phyloP scores from a whole-genome alignment of 2,113 vertebrate species.

The Peromyscus polionotus region DNA sequence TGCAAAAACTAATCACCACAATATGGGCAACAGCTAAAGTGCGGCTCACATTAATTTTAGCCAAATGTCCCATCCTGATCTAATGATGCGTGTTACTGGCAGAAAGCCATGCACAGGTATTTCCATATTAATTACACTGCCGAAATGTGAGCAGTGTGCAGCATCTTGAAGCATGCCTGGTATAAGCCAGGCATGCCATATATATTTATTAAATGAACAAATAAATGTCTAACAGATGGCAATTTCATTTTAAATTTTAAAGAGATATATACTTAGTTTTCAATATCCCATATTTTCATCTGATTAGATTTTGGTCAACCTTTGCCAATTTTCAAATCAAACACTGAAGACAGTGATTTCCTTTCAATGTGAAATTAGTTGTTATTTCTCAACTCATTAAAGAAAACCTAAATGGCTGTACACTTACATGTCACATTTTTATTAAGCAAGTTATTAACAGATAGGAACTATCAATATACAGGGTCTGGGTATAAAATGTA shows the following conservation, averaged over 20 bases:
- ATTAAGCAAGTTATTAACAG: neutral
- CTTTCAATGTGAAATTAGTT: neutral
- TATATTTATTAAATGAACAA: neutral
- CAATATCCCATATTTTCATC: neutral
- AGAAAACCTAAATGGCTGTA: neutral
- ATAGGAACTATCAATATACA: neutral
- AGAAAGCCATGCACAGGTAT: neutral
- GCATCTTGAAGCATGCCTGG: neutral
- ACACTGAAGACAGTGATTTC: neutral
- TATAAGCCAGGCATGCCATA: neutral
- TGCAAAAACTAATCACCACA: neutral
- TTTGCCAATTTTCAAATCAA: constrained; percentile 20
- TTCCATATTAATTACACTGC: constrained; percentile 9
- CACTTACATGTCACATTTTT: neutral
- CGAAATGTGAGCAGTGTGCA: neutral
- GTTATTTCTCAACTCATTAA: neutral
- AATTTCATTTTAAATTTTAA: neutral
- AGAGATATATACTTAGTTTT: neutral
- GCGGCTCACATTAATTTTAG: neutral
- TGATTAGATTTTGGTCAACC: neutral
- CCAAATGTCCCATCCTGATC: neutral
- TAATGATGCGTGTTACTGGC: neutral
- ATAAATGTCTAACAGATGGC: neutral
- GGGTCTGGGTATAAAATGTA: neutral
- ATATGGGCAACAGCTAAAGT: neutral